Conservation (phyloP, 2,888 invertebrate genomes). For the Sylvicola cinctus region DNA sequence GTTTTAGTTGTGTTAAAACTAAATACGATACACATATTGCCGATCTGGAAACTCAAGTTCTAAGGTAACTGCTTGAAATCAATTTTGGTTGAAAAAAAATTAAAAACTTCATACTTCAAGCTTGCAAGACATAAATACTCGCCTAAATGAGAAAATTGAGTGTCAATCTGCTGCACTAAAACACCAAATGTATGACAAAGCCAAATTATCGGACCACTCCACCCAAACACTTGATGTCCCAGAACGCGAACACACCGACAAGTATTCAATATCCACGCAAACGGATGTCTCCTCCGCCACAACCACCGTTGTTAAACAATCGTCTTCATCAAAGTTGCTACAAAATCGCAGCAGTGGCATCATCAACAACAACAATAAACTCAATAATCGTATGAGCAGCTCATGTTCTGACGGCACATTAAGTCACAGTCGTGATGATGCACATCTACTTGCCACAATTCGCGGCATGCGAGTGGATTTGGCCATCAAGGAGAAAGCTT, state of each 20-base stretch:
- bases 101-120: slow-evolving; percentile 10
- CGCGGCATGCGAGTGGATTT: slow-evolving; percentile 56
- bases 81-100: background rate
- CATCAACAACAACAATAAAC: slow-evolving; percentile 25
- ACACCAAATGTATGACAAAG: slow-evolving; percentile 18
- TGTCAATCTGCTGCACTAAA: slow-evolving; percentile 21
- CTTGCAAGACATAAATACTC: slow-evolving; percentile 27
- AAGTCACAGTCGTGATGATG: no score
- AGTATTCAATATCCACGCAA: slow-evolving; percentile 24
- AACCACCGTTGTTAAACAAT: no score
- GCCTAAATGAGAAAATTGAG: slow-evolving; percentile 33
- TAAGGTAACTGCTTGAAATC: slow-evolving; percentile 15
- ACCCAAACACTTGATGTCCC: slow-evolving; percentile 14
- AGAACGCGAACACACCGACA: slow-evolving; percentile 16
- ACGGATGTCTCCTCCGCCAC: no score
- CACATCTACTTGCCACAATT: slow-evolving; percentile 56
- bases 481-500: slow-evolving; percentile 49
- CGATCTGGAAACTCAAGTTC: slow-evolving; percentile 46
- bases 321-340: no score
- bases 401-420: slow-evolving; percentile 16
- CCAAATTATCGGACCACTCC: slow-evolving; percentile 13
- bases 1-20: slow-evolving; percentile 53
- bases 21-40: slow-evolving; percentile 57
- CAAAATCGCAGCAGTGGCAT: slow-evolving; percentile 16
- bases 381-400: slow-evolving; percentile 4